These are phyloP conservation scores for Drosophila multiciliata DNA, from an alignment of 2,888 invertebrate species.

Conservation along the genomic window DNA sequence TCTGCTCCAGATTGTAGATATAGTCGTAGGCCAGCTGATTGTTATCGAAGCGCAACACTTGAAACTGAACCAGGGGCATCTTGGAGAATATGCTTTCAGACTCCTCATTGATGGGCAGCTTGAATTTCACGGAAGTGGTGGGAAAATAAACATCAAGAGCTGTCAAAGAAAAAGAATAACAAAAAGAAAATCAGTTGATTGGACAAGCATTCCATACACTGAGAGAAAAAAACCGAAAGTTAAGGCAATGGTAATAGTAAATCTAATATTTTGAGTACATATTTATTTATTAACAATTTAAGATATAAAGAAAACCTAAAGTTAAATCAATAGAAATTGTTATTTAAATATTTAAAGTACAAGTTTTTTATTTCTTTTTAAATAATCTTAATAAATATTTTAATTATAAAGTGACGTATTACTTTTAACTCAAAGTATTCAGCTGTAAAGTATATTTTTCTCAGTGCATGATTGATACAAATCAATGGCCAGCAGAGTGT, in stretches of 20 bases:
- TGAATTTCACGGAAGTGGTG: constrained; percentile 81
- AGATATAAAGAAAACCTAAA: no score
- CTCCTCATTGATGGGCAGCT: constrained; percentile 83
- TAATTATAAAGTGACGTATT: no score
- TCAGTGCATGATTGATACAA: neutral
- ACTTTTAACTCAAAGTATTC: neutral
- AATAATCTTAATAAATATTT: no score
- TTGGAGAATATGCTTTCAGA: constrained; percentile 83
- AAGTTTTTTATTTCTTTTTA: neutral
- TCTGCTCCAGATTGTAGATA: constrained; percentile 81
- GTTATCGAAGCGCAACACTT: constrained; percentile 76
- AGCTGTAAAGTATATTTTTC: neutral
- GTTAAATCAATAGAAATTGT: no score
- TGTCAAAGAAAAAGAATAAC: constrained; percentile 49
- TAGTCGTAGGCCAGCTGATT: constrained; percentile 75
- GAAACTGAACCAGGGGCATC: constrained; percentile 83
- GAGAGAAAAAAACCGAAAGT: neutral
- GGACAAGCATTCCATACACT: neutral
- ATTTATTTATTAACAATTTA: no score
- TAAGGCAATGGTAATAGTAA: neutral
- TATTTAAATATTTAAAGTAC: neutral
- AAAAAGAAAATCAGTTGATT: constrained; percentile 13
- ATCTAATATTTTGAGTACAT: neutral
- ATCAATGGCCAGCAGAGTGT: constrained; percentile 14
- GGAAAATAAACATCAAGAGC: constrained; percentile 83